Conservation (phyloP, 2,888 invertebrate genomes). For the Aporophyla lueneburgensis region DNA sequence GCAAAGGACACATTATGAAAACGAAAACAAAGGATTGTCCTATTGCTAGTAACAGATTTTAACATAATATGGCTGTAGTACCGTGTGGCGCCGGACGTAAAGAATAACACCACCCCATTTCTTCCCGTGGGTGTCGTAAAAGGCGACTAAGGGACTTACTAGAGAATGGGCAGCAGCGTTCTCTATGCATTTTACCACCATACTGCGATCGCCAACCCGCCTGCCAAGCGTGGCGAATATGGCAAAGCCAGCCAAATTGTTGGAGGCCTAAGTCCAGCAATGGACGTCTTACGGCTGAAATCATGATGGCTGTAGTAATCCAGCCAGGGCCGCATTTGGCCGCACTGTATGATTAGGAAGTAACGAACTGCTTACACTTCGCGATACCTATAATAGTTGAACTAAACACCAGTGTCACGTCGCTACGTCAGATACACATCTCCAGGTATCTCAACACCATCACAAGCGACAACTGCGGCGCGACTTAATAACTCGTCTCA, state of each 20-base stretch:
- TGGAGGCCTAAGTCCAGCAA: too few species aligned
- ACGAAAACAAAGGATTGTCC: background rate
- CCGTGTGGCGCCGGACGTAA: too few species aligned
- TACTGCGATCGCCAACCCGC: too few species aligned
- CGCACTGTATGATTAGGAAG: background rate
- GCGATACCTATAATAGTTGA: background rate
- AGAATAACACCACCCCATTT: too few species aligned
- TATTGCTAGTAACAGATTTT: background rate
- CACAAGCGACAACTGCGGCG: background rate
- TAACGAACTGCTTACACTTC: background rate
- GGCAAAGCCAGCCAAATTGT: too few species aligned
- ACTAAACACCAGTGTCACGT: conserved; percentile 2
- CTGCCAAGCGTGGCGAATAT: too few species aligned
- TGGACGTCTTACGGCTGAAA: too few species aligned
- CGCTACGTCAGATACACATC: background rate
- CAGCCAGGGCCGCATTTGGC: background rate
- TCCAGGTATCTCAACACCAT: background rate
- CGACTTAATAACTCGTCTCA: background rate
- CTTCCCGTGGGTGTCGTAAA: too few species aligned
- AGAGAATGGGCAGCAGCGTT: too few species aligned
- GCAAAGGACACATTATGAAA: background rate
- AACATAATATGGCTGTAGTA: too few species aligned
- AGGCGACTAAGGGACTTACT: too few species aligned
- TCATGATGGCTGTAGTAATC: background rate
- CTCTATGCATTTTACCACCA: too few species aligned